Percentiles rank a stretch among this genome's conserved stretches.
phyloP scores from a whole-genome alignment of 1,140 invertebrate species.

The Caenorhabditis remanei region DNA sequence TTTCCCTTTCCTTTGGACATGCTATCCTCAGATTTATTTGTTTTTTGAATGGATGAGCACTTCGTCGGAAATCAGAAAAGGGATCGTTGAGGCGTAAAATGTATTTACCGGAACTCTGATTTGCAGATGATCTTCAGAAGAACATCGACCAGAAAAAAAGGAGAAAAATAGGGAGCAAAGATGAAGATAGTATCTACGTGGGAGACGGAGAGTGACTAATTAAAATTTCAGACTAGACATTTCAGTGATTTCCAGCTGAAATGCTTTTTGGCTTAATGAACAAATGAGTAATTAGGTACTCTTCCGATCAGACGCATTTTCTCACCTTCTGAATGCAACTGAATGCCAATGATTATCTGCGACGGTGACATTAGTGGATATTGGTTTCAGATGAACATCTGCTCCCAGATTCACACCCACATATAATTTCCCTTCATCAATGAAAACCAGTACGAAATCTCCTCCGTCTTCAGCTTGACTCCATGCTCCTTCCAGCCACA shows the following conservation, averaged over 20 bases:
- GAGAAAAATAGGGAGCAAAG: background rate
- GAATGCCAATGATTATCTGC: slow-evolving; percentile 60
- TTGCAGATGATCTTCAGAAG: background rate
- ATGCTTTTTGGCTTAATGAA: background rate
- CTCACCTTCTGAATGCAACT: slow-evolving; percentile 58
- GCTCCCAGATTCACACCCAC: slow-evolving; percentile 59
- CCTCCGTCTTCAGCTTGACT: slow-evolving; percentile 38
- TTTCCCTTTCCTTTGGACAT: background rate
- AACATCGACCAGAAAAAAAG: background rate
- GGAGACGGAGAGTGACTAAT: background rate
- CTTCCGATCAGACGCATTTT: background rate
- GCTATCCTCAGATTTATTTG: slow-evolving; percentile 3
- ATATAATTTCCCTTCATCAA: slow-evolving; percentile 57
- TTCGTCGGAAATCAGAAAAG: slow-evolving; percentile 11
- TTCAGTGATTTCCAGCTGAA: background rate
- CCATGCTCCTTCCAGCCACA: slow-evolving; percentile 57
- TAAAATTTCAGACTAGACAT: background rate
- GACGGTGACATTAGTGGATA: slow-evolving; percentile 30
- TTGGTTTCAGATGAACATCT: slow-evolving; percentile 59
- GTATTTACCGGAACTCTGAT: slow-evolving; percentile 18
- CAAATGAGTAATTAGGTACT: background rate
- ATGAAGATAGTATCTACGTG: background rate
- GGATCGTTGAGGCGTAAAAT: slow-evolving; percentile 35
- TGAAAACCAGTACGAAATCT: slow-evolving; percentile 56
- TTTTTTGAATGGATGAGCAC: slow-evolving; percentile 19